A percentile compares a stretch with the other conserved stretches of the same genome.
These are phyloP conservation scores for Dicerorhinus sumatrensis DNA, from an alignment of 2,113 vertebrate species.

Conservation along the genomic window DNA sequence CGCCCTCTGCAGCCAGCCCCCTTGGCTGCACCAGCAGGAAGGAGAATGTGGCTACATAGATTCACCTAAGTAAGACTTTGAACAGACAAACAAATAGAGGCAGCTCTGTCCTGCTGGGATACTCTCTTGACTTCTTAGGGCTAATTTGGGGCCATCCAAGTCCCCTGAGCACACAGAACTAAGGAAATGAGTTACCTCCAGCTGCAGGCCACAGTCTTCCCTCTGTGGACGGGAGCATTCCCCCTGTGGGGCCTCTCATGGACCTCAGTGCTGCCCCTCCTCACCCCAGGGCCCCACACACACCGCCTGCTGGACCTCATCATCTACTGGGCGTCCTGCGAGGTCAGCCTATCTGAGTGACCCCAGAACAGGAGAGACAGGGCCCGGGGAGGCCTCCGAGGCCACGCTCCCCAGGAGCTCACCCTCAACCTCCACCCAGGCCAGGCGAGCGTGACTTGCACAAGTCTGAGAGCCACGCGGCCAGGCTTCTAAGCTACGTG, in stretches of 20 bases:
- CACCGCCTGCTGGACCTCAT: too few relatives aligned
- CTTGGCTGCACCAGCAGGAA: rapidly evolving
- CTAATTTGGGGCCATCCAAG: neutral
- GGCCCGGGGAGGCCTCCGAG: neutral
- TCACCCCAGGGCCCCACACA: neutral
- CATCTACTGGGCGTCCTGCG: neutral
- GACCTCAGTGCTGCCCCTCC: neutral
- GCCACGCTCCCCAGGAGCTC: neutral
- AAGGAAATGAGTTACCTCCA: neutral
- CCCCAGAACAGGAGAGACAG: neutral
- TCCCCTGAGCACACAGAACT: neutral
- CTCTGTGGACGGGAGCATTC: neutral
- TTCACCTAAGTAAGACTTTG: rapidly evolving
- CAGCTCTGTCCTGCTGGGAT: neutral
- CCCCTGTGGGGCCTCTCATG: neutral
- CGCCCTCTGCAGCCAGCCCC: rapidly evolving
- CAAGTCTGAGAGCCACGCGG: neutral
- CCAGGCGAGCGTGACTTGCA: neutral
- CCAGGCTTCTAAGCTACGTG: neutral
- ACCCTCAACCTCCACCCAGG: neutral
- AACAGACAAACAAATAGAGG: neutral
- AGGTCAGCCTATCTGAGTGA: neutral
- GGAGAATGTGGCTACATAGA: rapidly evolving
- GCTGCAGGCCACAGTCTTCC: neutral
- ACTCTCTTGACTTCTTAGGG: neutral